These are phyloP conservation scores for Drosophila nr. fundita DNA, from an alignment of 2,888 invertebrate species.

Conservation along the genomic window DNA sequence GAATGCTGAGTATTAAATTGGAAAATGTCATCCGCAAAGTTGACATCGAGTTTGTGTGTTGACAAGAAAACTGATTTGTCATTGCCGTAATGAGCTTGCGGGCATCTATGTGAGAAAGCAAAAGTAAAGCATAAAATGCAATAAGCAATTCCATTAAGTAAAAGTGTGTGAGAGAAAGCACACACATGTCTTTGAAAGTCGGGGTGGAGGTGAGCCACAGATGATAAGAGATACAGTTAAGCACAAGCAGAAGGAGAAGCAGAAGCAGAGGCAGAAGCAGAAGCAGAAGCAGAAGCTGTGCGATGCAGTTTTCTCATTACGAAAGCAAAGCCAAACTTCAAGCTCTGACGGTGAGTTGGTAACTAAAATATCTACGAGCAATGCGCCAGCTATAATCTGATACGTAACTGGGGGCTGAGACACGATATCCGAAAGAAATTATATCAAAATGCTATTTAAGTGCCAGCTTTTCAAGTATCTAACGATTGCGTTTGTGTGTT, in stretches of 20 bases:
- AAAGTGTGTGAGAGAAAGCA: slow-evolving; percentile 58
- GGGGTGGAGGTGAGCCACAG: neutral
- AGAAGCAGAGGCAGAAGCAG: neutral
- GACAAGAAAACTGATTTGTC: slow-evolving; percentile 81
- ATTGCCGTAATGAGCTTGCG: slow-evolving; percentile 74
- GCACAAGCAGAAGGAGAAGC: neutral
- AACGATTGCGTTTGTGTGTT: neutral
- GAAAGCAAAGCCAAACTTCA: slow-evolving; percentile 49
- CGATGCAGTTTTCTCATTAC: slow-evolving; percentile 71
- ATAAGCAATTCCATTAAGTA: slow-evolving; percentile 74
- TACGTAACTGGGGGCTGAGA: slow-evolving; percentile 28
- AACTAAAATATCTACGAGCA: slow-evolving; percentile 50
- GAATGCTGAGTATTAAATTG: slow-evolving; percentile 59
- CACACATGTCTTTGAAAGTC: neutral
- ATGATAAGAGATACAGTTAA: slow-evolving; percentile 11
- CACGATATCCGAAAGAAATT: slow-evolving; percentile 29
- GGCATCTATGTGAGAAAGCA: slow-evolving; percentile 55
- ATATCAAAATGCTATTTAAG: slow-evolving; percentile 39
- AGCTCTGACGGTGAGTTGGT: slow-evolving; percentile 58
- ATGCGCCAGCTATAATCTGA: slow-evolving; percentile 40
- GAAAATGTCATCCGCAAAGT: slow-evolving; percentile 73
- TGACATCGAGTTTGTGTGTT: slow-evolving; percentile 67
- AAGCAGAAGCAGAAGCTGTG: neutral
- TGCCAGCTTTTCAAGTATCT: slow-evolving; percentile 5
- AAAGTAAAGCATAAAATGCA: slow-evolving; percentile 75